Conservation (phyloP, 2,113 vertebrate species). For the Cyprinodon brontotheroides region DNA sequence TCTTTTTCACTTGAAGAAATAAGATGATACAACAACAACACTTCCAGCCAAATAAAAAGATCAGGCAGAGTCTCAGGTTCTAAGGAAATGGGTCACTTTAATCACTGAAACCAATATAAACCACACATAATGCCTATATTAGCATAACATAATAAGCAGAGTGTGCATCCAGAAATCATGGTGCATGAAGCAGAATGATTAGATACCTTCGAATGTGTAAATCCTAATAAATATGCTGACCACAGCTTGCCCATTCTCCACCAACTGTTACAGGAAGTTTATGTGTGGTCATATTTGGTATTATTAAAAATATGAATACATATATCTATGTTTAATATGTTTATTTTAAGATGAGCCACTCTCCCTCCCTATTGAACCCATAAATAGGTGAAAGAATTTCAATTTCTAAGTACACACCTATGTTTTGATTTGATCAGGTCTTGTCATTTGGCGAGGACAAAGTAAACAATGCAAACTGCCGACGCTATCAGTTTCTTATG, state of each 20-base stretch:
- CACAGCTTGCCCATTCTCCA: slow-evolving; percentile 1
- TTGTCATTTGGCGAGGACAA: slow-evolving; percentile 92
- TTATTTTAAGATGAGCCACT: not conserved
- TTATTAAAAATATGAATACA: slow-evolving; percentile 6
- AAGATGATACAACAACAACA: slow-evolving; percentile 80
- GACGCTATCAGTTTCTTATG: slow-evolving; percentile 99
- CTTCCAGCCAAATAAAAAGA: slow-evolving; percentile 72
- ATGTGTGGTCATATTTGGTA: not conserved
- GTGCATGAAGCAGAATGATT: slow-evolving; percentile 67
- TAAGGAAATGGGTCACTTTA: slow-evolving; percentile 67
- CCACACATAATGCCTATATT: slow-evolving; percentile 70
- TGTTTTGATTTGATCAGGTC: slow-evolving; percentile 95
- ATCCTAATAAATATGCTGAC: slow-evolving; percentile 58
- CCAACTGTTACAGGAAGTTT: slow-evolving; percentile 19
- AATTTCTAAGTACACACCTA: slow-evolving; percentile 80
- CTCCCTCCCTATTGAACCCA: slow-evolving; percentile 10
- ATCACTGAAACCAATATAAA: slow-evolving; percentile 63
- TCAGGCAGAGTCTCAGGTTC: slow-evolving; percentile 43
- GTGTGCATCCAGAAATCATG: slow-evolving; percentile 55
- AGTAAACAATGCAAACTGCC: slow-evolving; percentile 99
- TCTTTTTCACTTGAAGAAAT: slow-evolving; percentile 76
- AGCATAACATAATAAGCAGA: slow-evolving; percentile 66
- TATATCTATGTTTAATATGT: slow-evolving; percentile 10
- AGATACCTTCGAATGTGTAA: slow-evolving; percentile 49
- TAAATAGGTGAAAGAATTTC: slow-evolving; percentile 9